Evolutionary conservation across 2,888 invertebrate species (phyloP).

Genomic region (Hedya salicella): DNA sequence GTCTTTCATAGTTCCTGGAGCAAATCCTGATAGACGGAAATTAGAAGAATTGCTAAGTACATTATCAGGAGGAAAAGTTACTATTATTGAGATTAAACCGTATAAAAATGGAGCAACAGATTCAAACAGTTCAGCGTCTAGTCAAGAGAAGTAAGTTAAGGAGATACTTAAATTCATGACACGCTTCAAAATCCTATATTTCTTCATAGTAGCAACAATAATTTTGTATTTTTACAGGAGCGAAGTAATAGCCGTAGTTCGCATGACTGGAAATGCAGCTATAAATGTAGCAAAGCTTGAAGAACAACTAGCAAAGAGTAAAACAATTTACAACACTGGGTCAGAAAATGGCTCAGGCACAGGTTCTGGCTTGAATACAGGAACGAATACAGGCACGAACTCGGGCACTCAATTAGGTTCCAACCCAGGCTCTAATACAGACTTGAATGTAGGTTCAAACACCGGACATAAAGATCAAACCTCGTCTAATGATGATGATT

Average conservation of each 20-base stretch:
- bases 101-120: constrained; percentile 86
- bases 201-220: not conserved
- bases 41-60: constrained; percentile 90
- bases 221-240: constrained; percentile 75
- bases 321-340: constrained; percentile 74
- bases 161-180: not conserved
- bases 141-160: constrained; percentile 83
- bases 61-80: constrained; percentile 92
- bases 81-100: constrained; percentile 90
- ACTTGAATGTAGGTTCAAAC: constrained; percentile 5
- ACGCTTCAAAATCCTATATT: too few relatives aligned
- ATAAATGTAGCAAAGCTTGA: constrained; percentile 90
- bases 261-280: constrained; percentile 87
- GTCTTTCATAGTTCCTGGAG: constrained; percentile 92
- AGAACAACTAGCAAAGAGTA: constrained; percentile 83
- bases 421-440: constrained; percentile 14
- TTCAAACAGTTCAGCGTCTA: constrained; percentile 76
- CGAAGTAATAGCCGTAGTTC: constrained; percentile 89
- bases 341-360: constrained; percentile 50
- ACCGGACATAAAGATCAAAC: constrained; percentile 56
- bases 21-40: constrained; percentile 89
- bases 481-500: constrained; percentile 63
- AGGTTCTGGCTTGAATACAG: constrained; percentile 41
- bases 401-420: constrained; percentile 1
- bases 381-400: constrained; percentile 36